Evolutionary conservation across 2,888 invertebrate species (phyloP).

Genomic region (Diabrotica balteata): DNA sequence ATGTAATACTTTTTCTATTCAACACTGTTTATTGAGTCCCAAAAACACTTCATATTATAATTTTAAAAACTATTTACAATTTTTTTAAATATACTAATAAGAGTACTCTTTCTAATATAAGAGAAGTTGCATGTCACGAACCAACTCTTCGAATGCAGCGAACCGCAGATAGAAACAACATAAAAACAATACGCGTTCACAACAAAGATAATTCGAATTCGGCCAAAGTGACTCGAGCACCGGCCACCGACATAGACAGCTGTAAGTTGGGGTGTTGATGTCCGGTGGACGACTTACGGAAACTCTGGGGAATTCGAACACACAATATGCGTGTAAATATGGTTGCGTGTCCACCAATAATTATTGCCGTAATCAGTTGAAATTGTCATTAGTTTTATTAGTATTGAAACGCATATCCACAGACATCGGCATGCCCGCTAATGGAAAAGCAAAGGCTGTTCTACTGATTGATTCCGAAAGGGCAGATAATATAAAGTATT

Average conservation of each 20-base stretch:
- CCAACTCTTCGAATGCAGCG: too few species aligned
- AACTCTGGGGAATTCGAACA: conserved; percentile 31
- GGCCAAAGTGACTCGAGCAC: too few species aligned
- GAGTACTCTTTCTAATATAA: too few species aligned
- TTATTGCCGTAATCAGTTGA: conserved; percentile 42
- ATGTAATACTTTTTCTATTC: too few species aligned
- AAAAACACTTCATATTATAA: too few species aligned
- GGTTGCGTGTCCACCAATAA: conserved; percentile 43
- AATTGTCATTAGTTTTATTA: conserved; percentile 42
- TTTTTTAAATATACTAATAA: too few species aligned
- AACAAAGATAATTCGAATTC: too few species aligned
- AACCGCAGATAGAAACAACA: too few species aligned
- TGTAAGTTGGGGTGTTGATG: conserved; percentile 26
- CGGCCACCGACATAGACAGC: background rate
- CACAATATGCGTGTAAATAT: conserved; percentile 39
- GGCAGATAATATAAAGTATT: conserved; percentile 8
- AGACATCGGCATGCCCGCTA: conserved; percentile 12
- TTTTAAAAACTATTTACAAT: too few species aligned
- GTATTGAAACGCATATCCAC: conserved; percentile 30
- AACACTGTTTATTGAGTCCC: too few species aligned
- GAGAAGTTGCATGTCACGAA: too few species aligned
- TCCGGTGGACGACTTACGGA: conserved; percentile 14
- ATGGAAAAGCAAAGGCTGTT: conserved; percentile 25
- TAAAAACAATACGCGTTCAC: too few species aligned
- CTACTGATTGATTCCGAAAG: conserved; percentile 16